These are phyloP conservation scores for Villa cingulata DNA, from an alignment of 2,888 invertebrate species.

Conservation along the genomic window DNA sequence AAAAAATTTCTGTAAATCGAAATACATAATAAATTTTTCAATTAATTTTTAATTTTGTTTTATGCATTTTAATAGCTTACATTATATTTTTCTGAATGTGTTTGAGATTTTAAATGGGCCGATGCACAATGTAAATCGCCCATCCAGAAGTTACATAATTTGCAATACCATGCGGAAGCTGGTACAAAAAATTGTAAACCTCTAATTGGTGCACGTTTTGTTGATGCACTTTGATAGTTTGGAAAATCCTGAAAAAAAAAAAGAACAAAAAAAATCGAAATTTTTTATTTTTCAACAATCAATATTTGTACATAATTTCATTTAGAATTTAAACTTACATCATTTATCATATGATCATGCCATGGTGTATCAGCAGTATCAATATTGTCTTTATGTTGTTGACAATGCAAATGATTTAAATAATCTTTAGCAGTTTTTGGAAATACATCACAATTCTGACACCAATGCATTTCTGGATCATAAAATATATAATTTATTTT, in stretches of 20 bases:
- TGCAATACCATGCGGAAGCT: slow-evolving; percentile 80
- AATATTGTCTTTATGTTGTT: slow-evolving; percentile 48
- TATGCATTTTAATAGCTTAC: slow-evolving; percentile 53
- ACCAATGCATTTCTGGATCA: slow-evolving; percentile 86
- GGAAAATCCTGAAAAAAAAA: slow-evolving; percentile 42
- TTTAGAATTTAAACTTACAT: slow-evolving; percentile 18
- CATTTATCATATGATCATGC: slow-evolving; percentile 28
- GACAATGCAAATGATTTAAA: slow-evolving; percentile 67
- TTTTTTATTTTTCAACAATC: neutral
- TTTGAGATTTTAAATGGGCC: slow-evolving; percentile 65
- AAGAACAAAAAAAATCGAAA: too few species aligned
- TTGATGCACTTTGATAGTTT: slow-evolving; percentile 52
- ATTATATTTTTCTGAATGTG: slow-evolving; percentile 66
- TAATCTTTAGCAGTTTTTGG: slow-evolving; percentile 77
- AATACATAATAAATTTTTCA: slow-evolving; percentile 9
- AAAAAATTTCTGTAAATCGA: slow-evolving; percentile 50
- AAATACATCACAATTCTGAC: slow-evolving; percentile 72
- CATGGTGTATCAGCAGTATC: slow-evolving; percentile 31
- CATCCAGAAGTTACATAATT: slow-evolving; percentile 74
- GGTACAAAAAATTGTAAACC: slow-evolving; percentile 80
- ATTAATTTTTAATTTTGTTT: neutral
- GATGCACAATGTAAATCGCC: slow-evolving; percentile 81
- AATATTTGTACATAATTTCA: neutral
- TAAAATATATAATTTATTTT: slow-evolving; percentile 70
- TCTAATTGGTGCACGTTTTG: slow-evolving; percentile 69